These are phyloP conservation scores for Silurus lanzhouensis DNA, from an alignment of 2,797 vertebrate species.

Conservation along the genomic window DNA sequence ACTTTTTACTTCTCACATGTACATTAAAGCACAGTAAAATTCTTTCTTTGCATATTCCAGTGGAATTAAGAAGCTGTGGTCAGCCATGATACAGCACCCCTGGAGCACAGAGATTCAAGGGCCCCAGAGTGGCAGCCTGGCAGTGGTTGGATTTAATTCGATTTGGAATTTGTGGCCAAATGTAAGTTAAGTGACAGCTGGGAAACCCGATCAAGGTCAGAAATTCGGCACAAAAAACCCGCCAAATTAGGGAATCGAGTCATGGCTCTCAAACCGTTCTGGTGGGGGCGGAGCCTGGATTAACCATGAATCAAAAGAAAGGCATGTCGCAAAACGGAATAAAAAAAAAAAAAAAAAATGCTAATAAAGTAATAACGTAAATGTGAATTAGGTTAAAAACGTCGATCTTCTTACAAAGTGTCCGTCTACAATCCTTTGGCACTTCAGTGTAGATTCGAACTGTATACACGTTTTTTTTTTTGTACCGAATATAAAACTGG, in stretches of 20 bases:
- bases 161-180: not conserved
- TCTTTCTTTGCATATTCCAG: no score
- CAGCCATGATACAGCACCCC: no score
- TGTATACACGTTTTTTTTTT: not conserved
- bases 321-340: not conserved
- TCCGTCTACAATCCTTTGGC: slow-evolving; percentile 20
- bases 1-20: no score
- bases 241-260: not conserved
- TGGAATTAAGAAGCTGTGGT: no score
- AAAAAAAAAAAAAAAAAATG: not conserved
- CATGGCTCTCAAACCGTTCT: not conserved
- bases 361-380: not conserved
- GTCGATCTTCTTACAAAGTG: not conserved
- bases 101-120: no score
- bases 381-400: not conserved
- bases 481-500: not conserved
- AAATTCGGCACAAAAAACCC: not conserved
- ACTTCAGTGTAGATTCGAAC: not conserved
- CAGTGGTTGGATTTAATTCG: not conserved
- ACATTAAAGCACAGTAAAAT: no score
- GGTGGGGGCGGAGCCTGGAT: not conserved
- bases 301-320: not conserved
- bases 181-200: not conserved
- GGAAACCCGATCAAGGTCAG: not conserved
- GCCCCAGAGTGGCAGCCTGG: no score